Base-by-base conservation (phyloP, 1,140 invertebrate species). In the Calephelis virginiensis region DNA sequence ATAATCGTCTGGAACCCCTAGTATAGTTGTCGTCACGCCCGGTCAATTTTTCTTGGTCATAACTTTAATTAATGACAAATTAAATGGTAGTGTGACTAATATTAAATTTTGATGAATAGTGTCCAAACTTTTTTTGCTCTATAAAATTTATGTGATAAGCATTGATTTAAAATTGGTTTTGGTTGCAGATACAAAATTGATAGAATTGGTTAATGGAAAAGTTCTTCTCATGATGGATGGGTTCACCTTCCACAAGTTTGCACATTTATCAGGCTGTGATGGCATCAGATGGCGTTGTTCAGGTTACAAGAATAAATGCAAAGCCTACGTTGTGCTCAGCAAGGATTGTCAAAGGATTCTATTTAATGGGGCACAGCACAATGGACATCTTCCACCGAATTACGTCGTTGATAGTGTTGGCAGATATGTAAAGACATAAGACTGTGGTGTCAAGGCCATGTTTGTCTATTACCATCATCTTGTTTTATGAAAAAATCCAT, bases 191-290 rank as follows among this genome's bases (percentile, higher is more conserved):
- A 40, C 63, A 11, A 62, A 70, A 56, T 74, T 74, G 28, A 72
- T 80, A 46, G 72, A 68, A 12, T 28, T 78, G 10, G 28, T 53
- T 9, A 69, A 56, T 40, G 77, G 71, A 6, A 73, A 63, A 5
- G 50, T 63, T 7, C 43, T 79, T 1, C 67, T 83, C 1, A 63
- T 78, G 67, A 48, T 76, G 0, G 63, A 76, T 14, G 75, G 74
- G 8, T 81, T 81, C 43, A 76, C 75, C 13, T 81, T 75, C 60
- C 72, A 76, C 60, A 81, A 74, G 61, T 66, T 62, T 1, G 61
- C 65, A 1, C 67, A 67, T 28, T 43, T 66, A n/a, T 9, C 46
- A 43, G 14, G 40, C 45, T 13, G 60, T 68, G 40, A 61, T 14
- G 59, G 17, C 10, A 69, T 59, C 60, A 50, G 77, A 37, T 81